Percentiles rank a stretch among this genome's conserved stretches.
Evolutionary conservation across 2,113 vertebrate genomes (phyloP).

Genomic region (Brienomyrus longianalis): DNA sequence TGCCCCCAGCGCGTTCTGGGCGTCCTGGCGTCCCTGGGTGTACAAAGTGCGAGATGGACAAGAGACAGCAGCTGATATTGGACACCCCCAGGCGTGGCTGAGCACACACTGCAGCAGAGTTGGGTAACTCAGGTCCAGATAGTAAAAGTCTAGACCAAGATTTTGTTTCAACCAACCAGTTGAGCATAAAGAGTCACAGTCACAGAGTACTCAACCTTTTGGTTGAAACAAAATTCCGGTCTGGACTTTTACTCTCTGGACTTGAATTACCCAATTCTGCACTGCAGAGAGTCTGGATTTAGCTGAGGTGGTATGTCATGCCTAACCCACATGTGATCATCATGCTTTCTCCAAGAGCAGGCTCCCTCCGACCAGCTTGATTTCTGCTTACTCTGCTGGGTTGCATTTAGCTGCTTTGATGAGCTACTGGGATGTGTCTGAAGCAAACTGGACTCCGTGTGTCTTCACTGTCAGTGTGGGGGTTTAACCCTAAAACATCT

Average conservation of each 20-base stretch:
- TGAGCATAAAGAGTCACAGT: too few relatives aligned
- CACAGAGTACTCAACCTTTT: too few relatives aligned
- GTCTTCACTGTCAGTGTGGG: not conserved
- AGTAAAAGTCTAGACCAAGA: too few relatives aligned
- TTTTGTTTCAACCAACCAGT: too few relatives aligned
- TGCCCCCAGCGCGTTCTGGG: not conserved
- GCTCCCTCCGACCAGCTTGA: not conserved
- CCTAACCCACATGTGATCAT: not conserved
- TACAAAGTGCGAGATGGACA: not conserved
- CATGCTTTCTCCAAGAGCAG: not conserved
- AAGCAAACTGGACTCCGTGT: not conserved
- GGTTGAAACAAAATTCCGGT: too few relatives aligned
- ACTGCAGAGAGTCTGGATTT: not conserved
- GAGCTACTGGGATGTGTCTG: not conserved
- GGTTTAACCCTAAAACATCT: not conserved
- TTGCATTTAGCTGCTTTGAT: not conserved
- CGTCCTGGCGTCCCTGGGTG: not conserved
- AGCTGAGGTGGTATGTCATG: not conserved
- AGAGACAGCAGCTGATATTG: not conserved
- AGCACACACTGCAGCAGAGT: not conserved
- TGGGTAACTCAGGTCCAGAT: too few relatives aligned
- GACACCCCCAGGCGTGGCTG: not conserved
- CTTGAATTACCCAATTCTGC: too few relatives aligned
- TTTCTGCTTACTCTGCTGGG: not conserved
- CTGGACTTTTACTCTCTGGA: too few relatives aligned